Percentiles rank a stretch among this genome's conserved stretches.
Evolutionary conservation across 2,888 invertebrate genomes (phyloP).

Genomic region (Flexamia atlantica): DNA sequence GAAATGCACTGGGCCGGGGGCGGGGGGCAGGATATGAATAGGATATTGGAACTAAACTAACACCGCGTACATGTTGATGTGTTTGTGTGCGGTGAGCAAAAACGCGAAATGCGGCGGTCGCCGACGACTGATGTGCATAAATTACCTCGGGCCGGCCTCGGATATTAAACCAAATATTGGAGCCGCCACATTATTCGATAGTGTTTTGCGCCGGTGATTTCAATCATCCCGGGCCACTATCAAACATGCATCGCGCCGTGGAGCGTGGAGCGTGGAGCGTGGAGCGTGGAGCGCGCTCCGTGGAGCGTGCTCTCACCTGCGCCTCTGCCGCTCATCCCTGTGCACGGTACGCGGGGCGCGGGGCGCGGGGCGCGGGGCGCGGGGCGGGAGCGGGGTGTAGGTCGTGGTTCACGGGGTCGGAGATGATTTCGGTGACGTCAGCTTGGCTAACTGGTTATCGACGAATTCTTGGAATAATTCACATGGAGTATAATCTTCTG

Average conservation of each 20-base stretch:
- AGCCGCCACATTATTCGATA: conserved; percentile 42
- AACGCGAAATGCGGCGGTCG: conserved; percentile 11
- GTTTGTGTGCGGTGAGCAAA: neutral
- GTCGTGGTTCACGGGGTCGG: too few species aligned
- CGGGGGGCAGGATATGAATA: conserved; percentile 35
- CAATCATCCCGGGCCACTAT: conserved; percentile 52
- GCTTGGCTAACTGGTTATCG: too few species aligned
- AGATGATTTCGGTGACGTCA: too few species aligned
- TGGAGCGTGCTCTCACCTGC: conserved; percentile 8
- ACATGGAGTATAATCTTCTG: too few species aligned
- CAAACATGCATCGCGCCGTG: conserved; percentile 18
- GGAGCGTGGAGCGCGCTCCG: neutral
- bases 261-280: neutral
- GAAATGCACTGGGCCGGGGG: conserved; percentile 3
- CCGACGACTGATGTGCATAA: conserved; percentile 15
- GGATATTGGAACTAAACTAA: conserved; percentile 58
- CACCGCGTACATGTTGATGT: neutral
- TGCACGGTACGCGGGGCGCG: too few species aligned
- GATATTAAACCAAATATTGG: conserved; percentile 55
- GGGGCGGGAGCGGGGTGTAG: too few species aligned
- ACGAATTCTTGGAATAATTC: neutral
- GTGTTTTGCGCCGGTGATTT: conserved; percentile 52
- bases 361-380: too few species aligned
- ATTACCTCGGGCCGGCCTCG: conserved; percentile 38
- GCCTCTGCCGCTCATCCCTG: too few species aligned